Evolutionary conservation across 2,888 invertebrate genomes (phyloP).

Genomic region (Mellilla xanthometata): DNA sequence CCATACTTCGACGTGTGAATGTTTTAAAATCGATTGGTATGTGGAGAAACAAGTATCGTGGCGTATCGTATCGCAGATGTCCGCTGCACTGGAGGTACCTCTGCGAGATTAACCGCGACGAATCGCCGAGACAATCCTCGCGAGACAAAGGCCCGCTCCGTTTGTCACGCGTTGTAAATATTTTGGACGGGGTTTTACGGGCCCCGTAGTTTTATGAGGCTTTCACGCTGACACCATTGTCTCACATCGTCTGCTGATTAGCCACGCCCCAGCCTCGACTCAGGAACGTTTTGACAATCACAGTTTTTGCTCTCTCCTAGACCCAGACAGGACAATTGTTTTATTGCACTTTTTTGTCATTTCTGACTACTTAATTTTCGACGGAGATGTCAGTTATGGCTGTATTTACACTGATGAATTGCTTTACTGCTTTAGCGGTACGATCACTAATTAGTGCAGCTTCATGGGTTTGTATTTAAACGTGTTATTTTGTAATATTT

Average conservation of each 20-base stretch:
- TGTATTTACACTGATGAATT: constrained; percentile 36
- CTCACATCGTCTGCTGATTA: constrained; percentile 63
- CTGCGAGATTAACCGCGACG: constrained; percentile 63
- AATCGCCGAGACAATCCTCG: constrained; percentile 70
- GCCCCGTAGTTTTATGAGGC: constrained; percentile 73
- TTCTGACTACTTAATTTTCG: constrained; percentile 29
- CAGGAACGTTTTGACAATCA: constrained; percentile 41
- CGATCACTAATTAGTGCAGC: constrained; percentile 29
- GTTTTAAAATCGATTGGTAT: constrained; percentile 40
- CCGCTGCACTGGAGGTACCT: constrained; percentile 49
- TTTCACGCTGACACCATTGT: constrained; percentile 75
- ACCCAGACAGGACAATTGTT: constrained; percentile 36
- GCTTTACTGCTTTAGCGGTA: constrained; percentile 27
- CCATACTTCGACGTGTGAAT: no score
- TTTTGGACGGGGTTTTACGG: constrained; percentile 75
- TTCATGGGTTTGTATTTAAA: constrained; percentile 17
- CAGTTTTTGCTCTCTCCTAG: constrained; percentile 30
- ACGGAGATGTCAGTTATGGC: constrained; percentile 16
- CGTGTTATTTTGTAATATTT: constrained; percentile 10
- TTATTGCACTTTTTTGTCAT: constrained; percentile 30
- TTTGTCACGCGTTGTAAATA: constrained; percentile 81
- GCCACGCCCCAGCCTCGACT: constrained; percentile 56
- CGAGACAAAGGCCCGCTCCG: constrained; percentile 64
- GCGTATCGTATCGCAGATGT: constrained; percentile 54
- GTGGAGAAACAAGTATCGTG: no score